These are phyloP conservation scores for Tetranychus urticae DNA, from an alignment of 1,140 invertebrate genomes.

Conservation along the genomic window DNA sequence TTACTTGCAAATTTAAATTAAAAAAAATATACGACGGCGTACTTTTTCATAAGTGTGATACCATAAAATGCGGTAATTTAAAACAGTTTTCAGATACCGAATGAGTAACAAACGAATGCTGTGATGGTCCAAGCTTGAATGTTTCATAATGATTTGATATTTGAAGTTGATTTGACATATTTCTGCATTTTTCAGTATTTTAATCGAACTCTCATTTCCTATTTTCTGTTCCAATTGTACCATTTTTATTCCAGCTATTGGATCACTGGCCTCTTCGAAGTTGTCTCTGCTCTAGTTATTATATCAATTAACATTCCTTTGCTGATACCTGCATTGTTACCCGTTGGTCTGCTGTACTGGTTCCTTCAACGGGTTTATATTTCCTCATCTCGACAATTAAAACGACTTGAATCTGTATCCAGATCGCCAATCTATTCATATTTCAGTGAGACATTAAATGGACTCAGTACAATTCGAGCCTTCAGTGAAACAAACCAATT, in stretches of 20 bases:
- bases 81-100: no score
- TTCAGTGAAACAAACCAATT: slow-evolving; percentile 18
- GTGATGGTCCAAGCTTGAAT: no score
- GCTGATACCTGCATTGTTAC: slow-evolving; percentile 56
- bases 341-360: slow-evolving; percentile 50
- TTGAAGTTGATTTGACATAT: no score
- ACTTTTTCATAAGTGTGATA: no score
- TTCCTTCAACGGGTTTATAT: slow-evolving; percentile 24
- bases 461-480: slow-evolving; percentile 20
- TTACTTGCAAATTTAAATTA: no score
- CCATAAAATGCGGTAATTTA: no score
- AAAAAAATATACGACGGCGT: no score
- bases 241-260: slow-evolving; percentile 20
- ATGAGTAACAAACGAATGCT: no score
- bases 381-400: slow-evolving; percentile 26
- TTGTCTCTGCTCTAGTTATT: slow-evolving; percentile 53
- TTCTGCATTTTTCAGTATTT: slow-evolving; percentile 4
- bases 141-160: no score
- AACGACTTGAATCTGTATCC: slow-evolving; percentile 25
- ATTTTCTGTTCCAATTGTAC: slow-evolving; percentile 27
- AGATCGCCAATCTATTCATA: slow-evolving; percentile 28
- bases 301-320: slow-evolving; percentile 36
- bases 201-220: background rate
- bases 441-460: slow-evolving; percentile 23
- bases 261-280: slow-evolving; percentile 31